phyloP scores from a whole-genome alignment of 2,113 vertebrate species.

The Silurus glanis region DNA sequence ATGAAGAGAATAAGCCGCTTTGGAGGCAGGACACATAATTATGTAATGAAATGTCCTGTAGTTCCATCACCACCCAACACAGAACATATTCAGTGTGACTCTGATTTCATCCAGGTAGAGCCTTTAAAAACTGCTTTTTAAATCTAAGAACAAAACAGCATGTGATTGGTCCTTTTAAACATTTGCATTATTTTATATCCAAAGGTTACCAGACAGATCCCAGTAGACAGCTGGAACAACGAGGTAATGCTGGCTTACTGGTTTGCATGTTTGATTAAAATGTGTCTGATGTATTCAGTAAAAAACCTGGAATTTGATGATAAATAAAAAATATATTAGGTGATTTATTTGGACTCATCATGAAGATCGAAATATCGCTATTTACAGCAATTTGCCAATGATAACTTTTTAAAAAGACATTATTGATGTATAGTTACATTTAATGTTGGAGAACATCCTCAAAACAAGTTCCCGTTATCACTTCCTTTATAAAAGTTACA shows the following conservation, averaged over 20 bases:
- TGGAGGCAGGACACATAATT: conserved; percentile 61
- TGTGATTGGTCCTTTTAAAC: background rate
- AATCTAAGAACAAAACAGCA: background rate
- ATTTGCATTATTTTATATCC: background rate
- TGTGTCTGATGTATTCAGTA: background rate
- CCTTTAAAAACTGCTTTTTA: background rate
- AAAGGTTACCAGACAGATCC: conserved; percentile 65
- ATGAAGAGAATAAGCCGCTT: conserved; percentile 61
- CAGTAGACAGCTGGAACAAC: conserved; percentile 63
- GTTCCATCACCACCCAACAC: conserved; percentile 61
- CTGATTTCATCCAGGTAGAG: conserved; percentile 65
- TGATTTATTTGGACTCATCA: background rate
- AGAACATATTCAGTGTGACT: conserved; percentile 64
- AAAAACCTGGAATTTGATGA: background rate
- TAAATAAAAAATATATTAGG: background rate
- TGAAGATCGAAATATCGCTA: too few species aligned
- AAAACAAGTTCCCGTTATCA: background rate
- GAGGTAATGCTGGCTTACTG: conserved; percentile 52
- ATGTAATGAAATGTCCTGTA: conserved; percentile 69
- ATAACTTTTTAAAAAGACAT: background rate
- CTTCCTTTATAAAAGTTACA: background rate
- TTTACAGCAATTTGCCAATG: background rate
- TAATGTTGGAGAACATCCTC: background rate
- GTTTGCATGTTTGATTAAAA: background rate
- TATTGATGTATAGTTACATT: background rate